Evolutionary conservation across 2,888 invertebrate species (phyloP).

Genomic region (Catocala nupta): DNA sequence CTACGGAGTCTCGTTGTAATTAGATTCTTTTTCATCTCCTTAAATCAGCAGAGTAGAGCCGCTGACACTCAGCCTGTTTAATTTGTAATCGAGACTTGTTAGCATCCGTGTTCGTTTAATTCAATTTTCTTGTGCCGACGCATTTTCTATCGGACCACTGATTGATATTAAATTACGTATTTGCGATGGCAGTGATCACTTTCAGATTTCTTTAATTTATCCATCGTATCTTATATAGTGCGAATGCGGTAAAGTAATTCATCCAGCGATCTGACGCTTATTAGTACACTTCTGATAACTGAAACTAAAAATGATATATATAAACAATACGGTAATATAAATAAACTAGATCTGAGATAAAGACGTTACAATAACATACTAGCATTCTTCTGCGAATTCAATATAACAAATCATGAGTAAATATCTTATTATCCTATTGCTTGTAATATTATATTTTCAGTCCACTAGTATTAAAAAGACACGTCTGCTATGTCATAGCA

Average conservation of each 20-base stretch:
- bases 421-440: no score
- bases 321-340: slow-evolving; percentile 7
- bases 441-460: no score
- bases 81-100: slow-evolving; percentile 87
- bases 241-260: slow-evolving; percentile 38
- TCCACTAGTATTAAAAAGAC: no score
- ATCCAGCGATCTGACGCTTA: not conserved
- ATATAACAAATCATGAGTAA: no score
- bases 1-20: slow-evolving; percentile 82
- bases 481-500: no score
- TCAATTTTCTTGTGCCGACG: slow-evolving; percentile 72
- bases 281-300: no score
- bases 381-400: no score
- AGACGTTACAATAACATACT: no score
- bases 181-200: slow-evolving; percentile 43
- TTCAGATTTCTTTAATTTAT: slow-evolving; percentile 48
- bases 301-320: no score
- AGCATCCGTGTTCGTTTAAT: slow-evolving; percentile 80
- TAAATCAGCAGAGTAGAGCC: slow-evolving; percentile 77
- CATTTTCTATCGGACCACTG: slow-evolving; percentile 65
- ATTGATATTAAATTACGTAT: slow-evolving; percentile 76
- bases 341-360: no score
- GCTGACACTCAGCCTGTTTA: slow-evolving; percentile 82
- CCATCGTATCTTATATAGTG: slow-evolving; percentile 33
- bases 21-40: slow-evolving; percentile 85